These are phyloP conservation scores for Ectobius pallidus DNA, from an alignment of 2,888 invertebrate genomes.

Conservation along the genomic window DNA sequence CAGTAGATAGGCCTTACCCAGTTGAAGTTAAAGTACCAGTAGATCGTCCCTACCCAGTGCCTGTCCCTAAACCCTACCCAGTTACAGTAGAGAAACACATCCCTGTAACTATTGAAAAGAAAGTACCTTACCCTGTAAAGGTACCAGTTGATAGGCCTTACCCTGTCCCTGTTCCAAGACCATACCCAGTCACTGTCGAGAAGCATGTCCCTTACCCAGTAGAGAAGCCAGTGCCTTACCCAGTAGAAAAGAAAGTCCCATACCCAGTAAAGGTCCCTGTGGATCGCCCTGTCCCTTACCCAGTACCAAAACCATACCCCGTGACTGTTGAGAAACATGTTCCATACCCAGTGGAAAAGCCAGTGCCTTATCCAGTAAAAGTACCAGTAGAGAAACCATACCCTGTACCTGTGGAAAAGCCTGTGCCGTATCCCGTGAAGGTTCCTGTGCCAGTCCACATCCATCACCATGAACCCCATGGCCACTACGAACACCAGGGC, in stretches of 20 bases:
- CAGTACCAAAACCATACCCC: slow-evolving; percentile 62
- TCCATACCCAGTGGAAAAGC: slow-evolving; percentile 73
- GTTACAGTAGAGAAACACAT: slow-evolving; percentile 67
- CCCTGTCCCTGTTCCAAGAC: slow-evolving; percentile 73
- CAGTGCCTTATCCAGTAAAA: slow-evolving; percentile 47
- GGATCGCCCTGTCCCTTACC: slow-evolving; percentile 67
- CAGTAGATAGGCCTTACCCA: slow-evolving; percentile 43
- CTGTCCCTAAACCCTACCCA: slow-evolving; percentile 73
- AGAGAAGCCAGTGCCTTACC: slow-evolving; percentile 60
- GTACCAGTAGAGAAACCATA: slow-evolving; percentile 56
- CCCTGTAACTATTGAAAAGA: slow-evolving; percentile 56
- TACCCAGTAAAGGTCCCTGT: slow-evolving; percentile 49
- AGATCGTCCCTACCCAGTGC: slow-evolving; percentile 43
- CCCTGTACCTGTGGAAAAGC: slow-evolving; percentile 68
- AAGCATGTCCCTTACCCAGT: slow-evolving; percentile 57
- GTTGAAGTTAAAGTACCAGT: slow-evolving; percentile 44
- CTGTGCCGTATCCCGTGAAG: slow-evolving; percentile 55
- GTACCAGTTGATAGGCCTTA: slow-evolving; percentile 77
- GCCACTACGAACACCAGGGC: background rate
- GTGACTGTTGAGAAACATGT: slow-evolving; percentile 67
- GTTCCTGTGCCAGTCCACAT: slow-evolving; percentile 37
- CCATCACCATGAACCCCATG: slow-evolving; percentile 8
- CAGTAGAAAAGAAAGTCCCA: slow-evolving; percentile 48
- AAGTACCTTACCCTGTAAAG: slow-evolving; percentile 61
- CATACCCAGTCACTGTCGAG: slow-evolving; percentile 62